Evolutionary conservation across 2,888 invertebrate species (phyloP).

Genomic region (Doris montereyensis): DNA sequence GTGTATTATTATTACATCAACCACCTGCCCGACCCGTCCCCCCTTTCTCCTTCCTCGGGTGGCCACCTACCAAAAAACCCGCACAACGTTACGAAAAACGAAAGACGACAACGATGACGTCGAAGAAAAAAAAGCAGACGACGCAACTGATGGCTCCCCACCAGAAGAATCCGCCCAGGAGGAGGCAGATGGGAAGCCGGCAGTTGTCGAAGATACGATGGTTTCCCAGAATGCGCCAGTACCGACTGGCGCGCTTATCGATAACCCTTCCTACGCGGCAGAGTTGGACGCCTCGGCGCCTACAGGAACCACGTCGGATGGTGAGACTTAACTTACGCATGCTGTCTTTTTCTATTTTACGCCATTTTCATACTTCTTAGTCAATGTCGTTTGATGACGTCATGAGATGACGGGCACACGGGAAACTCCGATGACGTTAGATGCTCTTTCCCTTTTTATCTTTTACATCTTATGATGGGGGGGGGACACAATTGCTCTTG

Average conservation of each 20-base stretch:
- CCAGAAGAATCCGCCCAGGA: conserved; percentile 50
- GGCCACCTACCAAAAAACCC: no score
- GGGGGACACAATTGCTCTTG: no score
- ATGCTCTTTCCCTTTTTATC: no score
- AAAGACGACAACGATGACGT: no score
- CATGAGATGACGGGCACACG: background rate
- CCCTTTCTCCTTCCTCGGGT: no score
- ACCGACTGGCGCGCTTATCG: conserved; percentile 58
- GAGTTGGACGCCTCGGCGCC: conserved; percentile 48
- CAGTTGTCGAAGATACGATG: conserved; percentile 53
- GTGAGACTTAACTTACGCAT: background rate
- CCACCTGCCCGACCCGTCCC: no score
- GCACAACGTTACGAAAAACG: no score
- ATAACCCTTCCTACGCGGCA: conserved; percentile 57
- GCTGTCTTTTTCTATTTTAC: background rate
- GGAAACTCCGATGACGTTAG: no score
- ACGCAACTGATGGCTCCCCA: no score
- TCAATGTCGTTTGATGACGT: background rate
- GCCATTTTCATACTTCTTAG: background rate
- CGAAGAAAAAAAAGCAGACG: no score
- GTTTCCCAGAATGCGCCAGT: conserved; percentile 48
- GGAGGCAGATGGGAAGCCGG: conserved; percentile 41
- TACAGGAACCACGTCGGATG: background rate
- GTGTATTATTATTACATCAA: no score
- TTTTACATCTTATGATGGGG: no score